phyloP scores from a whole-genome alignment of 2,888 invertebrate species.

The Osedax fenrisi region DNA sequence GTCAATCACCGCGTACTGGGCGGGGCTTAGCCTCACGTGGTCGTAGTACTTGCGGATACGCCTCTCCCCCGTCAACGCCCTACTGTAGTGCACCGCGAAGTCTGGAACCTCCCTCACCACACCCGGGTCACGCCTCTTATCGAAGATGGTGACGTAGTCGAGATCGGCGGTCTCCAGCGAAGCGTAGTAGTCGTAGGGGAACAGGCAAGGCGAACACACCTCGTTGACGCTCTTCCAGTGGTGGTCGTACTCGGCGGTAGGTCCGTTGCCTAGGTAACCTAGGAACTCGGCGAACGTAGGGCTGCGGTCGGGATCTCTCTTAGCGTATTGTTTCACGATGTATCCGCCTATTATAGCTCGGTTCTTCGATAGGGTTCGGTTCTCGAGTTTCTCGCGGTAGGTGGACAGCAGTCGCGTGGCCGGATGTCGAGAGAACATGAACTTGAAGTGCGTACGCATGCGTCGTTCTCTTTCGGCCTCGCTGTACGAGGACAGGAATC shows the following conservation, averaged over 20 bases:
- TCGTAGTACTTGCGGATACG: background rate
- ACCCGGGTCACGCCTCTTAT: too few species aligned
- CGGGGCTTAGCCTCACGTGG: too few species aligned
- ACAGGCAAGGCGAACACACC: background rate
- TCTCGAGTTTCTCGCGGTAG: background rate
- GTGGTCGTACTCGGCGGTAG: background rate
- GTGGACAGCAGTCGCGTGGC: background rate
- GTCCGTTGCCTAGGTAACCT: background rate
- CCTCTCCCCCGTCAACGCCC: background rate
- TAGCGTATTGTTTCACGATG: background rate
- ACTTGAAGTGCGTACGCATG: background rate
- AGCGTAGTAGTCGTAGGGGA: background rate
- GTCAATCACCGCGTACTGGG: too few species aligned
- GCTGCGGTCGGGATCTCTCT: background rate
- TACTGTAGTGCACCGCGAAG: too few species aligned
- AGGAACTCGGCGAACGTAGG: background rate
- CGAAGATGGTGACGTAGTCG: background rate
- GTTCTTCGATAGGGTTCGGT: too few species aligned
- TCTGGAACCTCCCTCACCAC: background rate
- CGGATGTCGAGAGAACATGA: background rate
- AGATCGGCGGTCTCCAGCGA: background rate
- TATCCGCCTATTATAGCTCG: background rate
- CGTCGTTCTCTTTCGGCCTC: background rate
- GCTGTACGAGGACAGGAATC: background rate
- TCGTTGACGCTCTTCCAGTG: background rate